These are phyloP conservation scores for Priocnemis perturbator DNA, from an alignment of 2,888 invertebrate genomes.

Conservation along the genomic window DNA sequence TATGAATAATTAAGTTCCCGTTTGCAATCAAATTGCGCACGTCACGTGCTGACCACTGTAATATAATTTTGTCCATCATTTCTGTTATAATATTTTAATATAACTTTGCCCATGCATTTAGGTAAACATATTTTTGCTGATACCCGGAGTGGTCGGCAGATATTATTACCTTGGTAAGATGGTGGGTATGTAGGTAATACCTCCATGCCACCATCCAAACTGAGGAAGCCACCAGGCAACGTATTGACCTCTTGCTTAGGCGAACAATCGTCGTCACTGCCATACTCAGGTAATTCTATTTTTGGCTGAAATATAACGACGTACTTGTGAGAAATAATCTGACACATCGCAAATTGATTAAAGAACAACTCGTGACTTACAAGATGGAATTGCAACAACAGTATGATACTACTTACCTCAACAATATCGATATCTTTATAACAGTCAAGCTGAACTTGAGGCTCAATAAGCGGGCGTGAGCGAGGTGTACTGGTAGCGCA, in stretches of 20 bases:
- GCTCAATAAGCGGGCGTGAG: slow-evolving; percentile 73
- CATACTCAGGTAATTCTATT: slow-evolving; percentile 84
- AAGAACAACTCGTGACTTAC: no score
- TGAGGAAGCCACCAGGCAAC: slow-evolving; percentile 72
- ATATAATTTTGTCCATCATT: neutral
- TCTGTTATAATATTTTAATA: neutral
- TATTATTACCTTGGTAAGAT: slow-evolving; percentile 69
- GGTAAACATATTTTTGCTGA: no score
- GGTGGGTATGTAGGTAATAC: slow-evolving; percentile 72
- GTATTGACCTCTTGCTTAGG: slow-evolving; percentile 73
- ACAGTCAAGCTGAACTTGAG: slow-evolving; percentile 74
- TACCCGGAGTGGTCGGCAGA: no score
- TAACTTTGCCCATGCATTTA: no score
- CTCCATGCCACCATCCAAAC: slow-evolving; percentile 74
- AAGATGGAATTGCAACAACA: neutral
- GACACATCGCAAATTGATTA: neutral
- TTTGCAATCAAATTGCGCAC: neutral
- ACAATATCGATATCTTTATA: slow-evolving; percentile 74
- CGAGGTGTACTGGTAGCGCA: slow-evolving; percentile 69
- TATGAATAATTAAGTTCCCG: slow-evolving; percentile 1
- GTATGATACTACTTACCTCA: slow-evolving; percentile 66
- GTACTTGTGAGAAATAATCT: neutral
- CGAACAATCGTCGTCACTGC: slow-evolving; percentile 81
- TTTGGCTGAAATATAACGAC: slow-evolving; percentile 79
- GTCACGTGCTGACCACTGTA: no score